Percentiles rank a stretch among this genome's conserved stretches.
These are phyloP conservation scores for Sanderia malayensis DNA, from an alignment of 30 jellyfish, hydroid and myxozoan genomes.

Conservation along the genomic window DNA sequence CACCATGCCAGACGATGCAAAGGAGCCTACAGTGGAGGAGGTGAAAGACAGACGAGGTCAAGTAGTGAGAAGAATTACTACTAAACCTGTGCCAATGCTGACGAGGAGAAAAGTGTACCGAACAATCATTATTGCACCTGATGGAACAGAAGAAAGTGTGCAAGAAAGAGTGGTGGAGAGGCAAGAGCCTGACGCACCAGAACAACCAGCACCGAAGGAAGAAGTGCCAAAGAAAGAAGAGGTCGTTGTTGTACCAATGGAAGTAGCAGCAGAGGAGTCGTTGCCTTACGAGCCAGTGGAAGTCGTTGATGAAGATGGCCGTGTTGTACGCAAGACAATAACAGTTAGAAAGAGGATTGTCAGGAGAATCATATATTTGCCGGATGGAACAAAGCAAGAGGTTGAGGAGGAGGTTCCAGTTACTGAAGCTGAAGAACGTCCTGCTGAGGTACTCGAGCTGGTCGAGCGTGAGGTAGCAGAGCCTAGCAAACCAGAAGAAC, in stretches of 20 bases:
- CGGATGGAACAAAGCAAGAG: too few relatives aligned
- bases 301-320: too few relatives aligned
- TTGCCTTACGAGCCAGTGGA: slow-evolving; percentile 30
- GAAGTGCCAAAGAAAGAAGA: slow-evolving; percentile 25
- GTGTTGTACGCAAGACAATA: too few relatives aligned
- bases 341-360: too few relatives aligned
- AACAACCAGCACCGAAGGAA: not conserved
- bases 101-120: slow-evolving; percentile 20
- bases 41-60: slow-evolving; percentile 6
- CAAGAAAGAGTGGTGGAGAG: slow-evolving; percentile 13
- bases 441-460: too few relatives aligned
- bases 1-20: slow-evolving; percentile 11
- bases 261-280: slow-evolving; percentile 13
- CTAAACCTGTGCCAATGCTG: slow-evolving; percentile 5
- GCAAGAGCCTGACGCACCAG: slow-evolving; percentile 4
- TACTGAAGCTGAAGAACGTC: too few relatives aligned
- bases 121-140: slow-evolving; percentile 17
- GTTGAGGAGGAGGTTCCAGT: too few relatives aligned
- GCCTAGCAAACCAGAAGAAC: slow-evolving; percentile 7
- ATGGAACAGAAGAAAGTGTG: slow-evolving; percentile 21
- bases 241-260: slow-evolving; percentile 41
- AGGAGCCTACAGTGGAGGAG: slow-evolving; percentile 8
- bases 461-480: too few relatives aligned
- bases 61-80: slow-evolving; percentile 4
- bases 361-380: too few relatives aligned